A percentile compares a stretch with the other conserved stretches of the same genome.
These are phyloP conservation scores for Vireo griseus DNA, from an alignment of 2,797 vertebrate genomes.

Conservation along the genomic window DNA sequence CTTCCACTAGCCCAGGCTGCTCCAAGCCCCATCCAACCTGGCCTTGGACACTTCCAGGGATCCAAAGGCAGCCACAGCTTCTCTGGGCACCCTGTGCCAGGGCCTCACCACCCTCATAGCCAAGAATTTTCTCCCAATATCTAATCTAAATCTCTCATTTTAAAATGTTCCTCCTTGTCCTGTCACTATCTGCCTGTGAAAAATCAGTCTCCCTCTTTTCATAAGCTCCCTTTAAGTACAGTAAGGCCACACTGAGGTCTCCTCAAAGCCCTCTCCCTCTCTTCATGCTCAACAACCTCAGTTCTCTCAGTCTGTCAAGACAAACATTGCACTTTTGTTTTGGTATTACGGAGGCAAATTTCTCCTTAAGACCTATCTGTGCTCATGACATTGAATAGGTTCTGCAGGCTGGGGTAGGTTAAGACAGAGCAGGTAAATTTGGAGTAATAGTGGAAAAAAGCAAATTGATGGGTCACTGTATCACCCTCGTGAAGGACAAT, in stretches of 20 bases:
- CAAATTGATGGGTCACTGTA: background rate
- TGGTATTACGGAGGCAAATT: background rate
- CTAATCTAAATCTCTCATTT: background rate
- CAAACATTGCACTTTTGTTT: background rate
- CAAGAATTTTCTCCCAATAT: background rate
- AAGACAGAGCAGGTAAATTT: background rate
- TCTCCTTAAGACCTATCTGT: background rate
- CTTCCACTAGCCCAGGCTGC: fast-evolving
- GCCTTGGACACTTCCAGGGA: background rate
- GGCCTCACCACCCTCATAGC: fast-evolving
- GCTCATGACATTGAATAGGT: background rate
- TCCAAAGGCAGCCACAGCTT: background rate
- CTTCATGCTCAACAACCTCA: background rate
- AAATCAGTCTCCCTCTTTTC: background rate
- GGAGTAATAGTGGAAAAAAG: background rate
- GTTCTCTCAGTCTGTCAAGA: background rate
- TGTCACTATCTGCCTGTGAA: background rate
- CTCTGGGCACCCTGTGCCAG: background rate
- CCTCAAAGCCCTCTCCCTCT: background rate
- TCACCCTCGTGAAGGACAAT: background rate
- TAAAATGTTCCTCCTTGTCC: background rate
- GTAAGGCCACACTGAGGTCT: background rate
- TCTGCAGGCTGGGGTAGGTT: background rate
- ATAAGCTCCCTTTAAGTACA: background rate
- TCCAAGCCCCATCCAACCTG: fast-evolving